Base-by-base conservation (phyloP, 2,113 vertebrate genomes). In the Percopsis transmontana region DNA sequence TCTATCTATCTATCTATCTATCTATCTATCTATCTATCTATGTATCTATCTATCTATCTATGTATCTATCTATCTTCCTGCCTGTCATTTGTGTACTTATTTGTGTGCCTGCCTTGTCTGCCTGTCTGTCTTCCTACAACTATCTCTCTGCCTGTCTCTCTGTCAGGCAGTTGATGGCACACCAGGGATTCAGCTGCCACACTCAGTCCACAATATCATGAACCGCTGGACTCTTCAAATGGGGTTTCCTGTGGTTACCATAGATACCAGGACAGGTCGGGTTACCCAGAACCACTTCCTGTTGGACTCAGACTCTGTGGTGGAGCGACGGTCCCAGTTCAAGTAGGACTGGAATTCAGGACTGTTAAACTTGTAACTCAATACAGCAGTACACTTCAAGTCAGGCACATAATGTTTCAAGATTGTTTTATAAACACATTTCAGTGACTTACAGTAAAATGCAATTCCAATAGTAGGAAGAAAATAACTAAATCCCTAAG, bases 191-290 rank as follows among this genome's bases (percentile, higher is more conserved):
- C 0, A 0, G 0, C 87, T 97, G 52, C 95, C 95, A 0, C 0
- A 0, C 52, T 12, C 0, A 0, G 79, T 99, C 72, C 52, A 83
- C 0, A 0, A 91, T 41, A 98, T 99, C 85, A 97, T 99, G 96
- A 93, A 96, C 57, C 92, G 90, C 60, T 99, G 97, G 97, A 94
- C 80, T 0, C 92, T 96, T 21, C 97, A 99, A 87, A 99, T 99
- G 96, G 97, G 97, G 72, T 99, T 94, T 74, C 97, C 97, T 0
- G 72, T 97, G 60, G 78, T 99, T 53, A 96, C 91, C 0, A 86
- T 96, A 6, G 0, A 98, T 74, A 99, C 96, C 2, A 0, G 0
- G 0, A 89, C n/a, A 0, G 97, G 97, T 68, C 0, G 0, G 0
- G 0, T 99, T 77, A 79, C 0, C 42, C 97, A 99, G 90, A 24